Evolutionary conservation across 2,888 invertebrate genomes (phyloP), one percentile per base, ranked within the genome.

Genomic region (Pachymerium ferrugineum): DNA sequence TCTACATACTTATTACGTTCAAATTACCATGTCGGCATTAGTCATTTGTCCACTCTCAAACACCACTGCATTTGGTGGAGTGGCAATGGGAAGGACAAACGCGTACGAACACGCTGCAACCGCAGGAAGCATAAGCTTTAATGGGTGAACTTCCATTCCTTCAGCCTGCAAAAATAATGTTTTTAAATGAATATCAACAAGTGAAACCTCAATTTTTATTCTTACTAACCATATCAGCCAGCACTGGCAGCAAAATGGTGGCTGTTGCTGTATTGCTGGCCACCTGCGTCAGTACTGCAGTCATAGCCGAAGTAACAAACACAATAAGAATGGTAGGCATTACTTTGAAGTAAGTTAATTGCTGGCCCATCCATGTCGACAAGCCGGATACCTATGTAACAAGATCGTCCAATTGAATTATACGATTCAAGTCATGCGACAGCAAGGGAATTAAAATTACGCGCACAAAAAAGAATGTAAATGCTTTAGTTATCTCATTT

Each of bases 21-120:
- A n/a, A n/a, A n/a, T 81, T 79, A 90, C 89, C 88, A 93, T 92
- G 79, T 92, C 91, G 75, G 87, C 86, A 6, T 91, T 90, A 77
- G 87, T 88, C 83, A 93, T 92, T 78, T 89, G 88, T 1, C 90
- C 91, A 12, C 91, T 91, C 0, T 91, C 91, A 22, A 92, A 92
- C 0, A 92, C 94, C 75, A 97, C 92, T 3, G 97, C 96, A 83
- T 97, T 97, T 16, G 96, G 95, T 1, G 96, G 95, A 0, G 96
- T 96, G 70, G 94, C 95, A 14, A 96, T 95, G 0, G 95, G 96
- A 82, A 97, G 86, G 86, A 94, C 94, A 86, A 95, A 86, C 29
- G 86, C 94, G 85, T 94, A 94, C 73, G 94, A 94, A 81, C 94
- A 93, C 2, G 93, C 90, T 28, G 96, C 84, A 0, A 94, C 88